phyloP scores from a whole-genome alignment of 1,140 invertebrate genomes.

The Cydia pomonella region DNA sequence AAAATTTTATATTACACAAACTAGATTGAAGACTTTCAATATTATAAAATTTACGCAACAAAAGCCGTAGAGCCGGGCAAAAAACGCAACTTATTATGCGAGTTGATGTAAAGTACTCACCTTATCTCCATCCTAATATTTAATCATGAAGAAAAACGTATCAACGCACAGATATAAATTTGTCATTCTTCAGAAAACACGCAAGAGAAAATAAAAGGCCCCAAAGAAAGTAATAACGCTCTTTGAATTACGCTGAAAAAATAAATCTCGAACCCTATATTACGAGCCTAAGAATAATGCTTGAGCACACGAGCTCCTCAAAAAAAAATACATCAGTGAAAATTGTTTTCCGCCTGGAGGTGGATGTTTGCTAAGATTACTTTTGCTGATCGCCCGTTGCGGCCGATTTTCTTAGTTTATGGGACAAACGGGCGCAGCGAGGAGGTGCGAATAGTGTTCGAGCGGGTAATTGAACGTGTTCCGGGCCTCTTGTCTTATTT shows the following conservation, averaged over 20 bases:
- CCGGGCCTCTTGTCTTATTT: conserved; percentile 29
- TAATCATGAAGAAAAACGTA: conserved; percentile 28
- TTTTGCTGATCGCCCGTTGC: conserved; percentile 51
- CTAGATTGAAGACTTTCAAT: not conserved
- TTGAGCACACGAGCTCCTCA: conserved; percentile 43
- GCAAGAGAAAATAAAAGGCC: conserved; percentile 32
- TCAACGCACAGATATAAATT: conserved; percentile 29
- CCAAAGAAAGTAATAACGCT: conserved; percentile 32
- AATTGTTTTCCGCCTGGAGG: conserved; percentile 56
- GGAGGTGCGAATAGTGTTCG: conserved; percentile 50
- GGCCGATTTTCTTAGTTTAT: conserved; percentile 57
- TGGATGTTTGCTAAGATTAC: conserved; percentile 55
- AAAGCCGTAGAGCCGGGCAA: not conserved
- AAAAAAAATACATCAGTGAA: conserved; percentile 56
- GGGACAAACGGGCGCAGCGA: conserved; percentile 45
- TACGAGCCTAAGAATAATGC: conserved; percentile 45
- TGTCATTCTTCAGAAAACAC: conserved; percentile 32
- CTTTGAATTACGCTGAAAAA: conserved; percentile 39
- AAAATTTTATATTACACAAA: not conserved
- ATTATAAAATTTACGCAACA: not conserved
- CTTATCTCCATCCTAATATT: conserved; percentile 32
- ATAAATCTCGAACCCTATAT: conserved; percentile 46
- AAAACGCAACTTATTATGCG: not conserved
- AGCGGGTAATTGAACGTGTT: conserved; percentile 38
- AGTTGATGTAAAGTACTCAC: conserved; percentile 16